phyloP scores from a whole-genome alignment of 92 coral and sea anemone genomes.

The Anthopleura xanthogrammica region DNA sequence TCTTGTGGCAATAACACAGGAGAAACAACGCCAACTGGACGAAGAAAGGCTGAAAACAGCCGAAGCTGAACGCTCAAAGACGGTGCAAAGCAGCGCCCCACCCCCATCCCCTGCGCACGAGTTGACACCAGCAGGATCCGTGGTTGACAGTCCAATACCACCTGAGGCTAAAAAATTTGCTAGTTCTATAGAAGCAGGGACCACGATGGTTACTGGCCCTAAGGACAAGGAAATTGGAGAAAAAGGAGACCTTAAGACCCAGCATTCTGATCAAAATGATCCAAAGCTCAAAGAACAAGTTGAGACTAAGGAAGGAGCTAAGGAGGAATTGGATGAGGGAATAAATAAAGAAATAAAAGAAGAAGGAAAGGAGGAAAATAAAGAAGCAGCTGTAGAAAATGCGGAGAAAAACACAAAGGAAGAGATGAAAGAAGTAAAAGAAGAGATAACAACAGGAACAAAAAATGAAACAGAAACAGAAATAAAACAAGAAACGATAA shows the following conservation, averaged over 20 bases:
- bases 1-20: slow-evolving; percentile 4
- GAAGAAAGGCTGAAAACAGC: slow-evolving; percentile 39
- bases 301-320: not conserved
- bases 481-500: not conserved
- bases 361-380: not conserved
- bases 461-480: not conserved
- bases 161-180: not conserved
- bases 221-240: not conserved
- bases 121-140: slow-evolving; percentile 8
- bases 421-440: not conserved
- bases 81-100: slow-evolving; percentile 61
- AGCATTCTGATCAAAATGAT: not conserved
- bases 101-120: slow-evolving; percentile 19
- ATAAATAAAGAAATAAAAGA: not conserved
- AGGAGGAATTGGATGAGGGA: not conserved
- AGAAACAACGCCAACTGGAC: slow-evolving; percentile 51
- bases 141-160: slow-evolving; percentile 6
- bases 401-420: not conserved
- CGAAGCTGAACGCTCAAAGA: slow-evolving; percentile 37
- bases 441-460: not conserved
- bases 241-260: not conserved
- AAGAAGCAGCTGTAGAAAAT: not conserved
- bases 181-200: not conserved
- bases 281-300: not conserved
- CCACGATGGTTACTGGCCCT: not conserved